Evolutionary conservation across 1,140 invertebrate species (phyloP).

Genomic region (Zaprionus gabonicus): DNA sequence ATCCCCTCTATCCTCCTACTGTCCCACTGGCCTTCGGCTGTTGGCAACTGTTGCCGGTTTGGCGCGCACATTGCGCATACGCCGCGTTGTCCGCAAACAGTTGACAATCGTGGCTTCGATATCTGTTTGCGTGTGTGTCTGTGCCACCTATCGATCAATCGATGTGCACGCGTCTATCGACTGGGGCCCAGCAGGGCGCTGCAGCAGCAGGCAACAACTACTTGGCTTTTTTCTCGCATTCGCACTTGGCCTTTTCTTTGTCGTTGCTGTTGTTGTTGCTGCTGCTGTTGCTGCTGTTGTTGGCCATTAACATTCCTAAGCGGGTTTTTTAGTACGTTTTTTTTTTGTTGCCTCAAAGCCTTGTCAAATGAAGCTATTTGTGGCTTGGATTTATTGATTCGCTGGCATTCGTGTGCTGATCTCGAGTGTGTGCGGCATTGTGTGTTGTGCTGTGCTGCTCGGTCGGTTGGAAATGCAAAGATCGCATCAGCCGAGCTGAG

Average conservation of each 20-base stretch:
- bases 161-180: background rate
- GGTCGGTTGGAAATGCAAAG: constrained; percentile 34
- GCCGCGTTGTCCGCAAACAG: constrained; percentile 44
- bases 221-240: constrained; percentile 9
- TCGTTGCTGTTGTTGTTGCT: background rate
- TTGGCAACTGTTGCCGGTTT: constrained; percentile 57
- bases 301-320: constrained; percentile 50
- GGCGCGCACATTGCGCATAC: constrained; percentile 58
- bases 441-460: constrained; percentile 23
- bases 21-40: constrained; percentile 1
- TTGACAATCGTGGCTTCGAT: constrained; percentile 39
- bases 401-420: constrained; percentile 56
- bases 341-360: constrained; percentile 24
- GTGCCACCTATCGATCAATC: constrained; percentile 31
- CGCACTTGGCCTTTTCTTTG: constrained; percentile 16
- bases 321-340: constrained; percentile 38
- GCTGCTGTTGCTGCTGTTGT: constrained; percentile 6
- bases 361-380: constrained; percentile 65
- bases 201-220: background rate
- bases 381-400: constrained; percentile 58
- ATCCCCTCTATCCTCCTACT: background rate
- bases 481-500: constrained; percentile 8
- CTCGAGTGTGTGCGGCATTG: constrained; percentile 60
- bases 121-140: background rate
- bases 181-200: constrained; percentile 44